A percentile compares a stretch with the other conserved stretches of the same genome.
phyloP scores from a whole-genome alignment of 2,888 invertebrate species.

The Adineta ricciae region DNA sequence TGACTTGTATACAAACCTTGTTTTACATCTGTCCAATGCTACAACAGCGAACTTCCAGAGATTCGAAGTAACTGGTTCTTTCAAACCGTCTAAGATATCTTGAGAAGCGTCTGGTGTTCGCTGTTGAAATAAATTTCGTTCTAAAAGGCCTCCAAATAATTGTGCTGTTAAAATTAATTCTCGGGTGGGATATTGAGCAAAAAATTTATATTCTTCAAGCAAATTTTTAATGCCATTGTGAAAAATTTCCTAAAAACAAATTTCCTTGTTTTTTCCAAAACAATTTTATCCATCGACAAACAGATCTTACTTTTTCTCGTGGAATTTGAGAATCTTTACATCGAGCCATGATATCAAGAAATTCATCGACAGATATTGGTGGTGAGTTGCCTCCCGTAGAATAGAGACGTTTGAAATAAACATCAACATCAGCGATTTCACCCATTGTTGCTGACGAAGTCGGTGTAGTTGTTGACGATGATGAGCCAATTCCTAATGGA shows the following conservation, averaged over 20 bases:
- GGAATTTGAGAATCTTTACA: slow-evolving; percentile 82
- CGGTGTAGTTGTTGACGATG: neutral
- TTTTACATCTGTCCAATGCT: slow-evolving; percentile 82
- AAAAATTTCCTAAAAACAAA: slow-evolving; percentile 60
- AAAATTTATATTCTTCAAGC: slow-evolving; percentile 95
- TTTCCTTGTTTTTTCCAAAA: too few species aligned
- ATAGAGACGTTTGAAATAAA: slow-evolving; percentile 94
- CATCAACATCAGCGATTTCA: slow-evolving; percentile 69
- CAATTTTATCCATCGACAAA: too few species aligned
- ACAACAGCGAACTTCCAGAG: slow-evolving; percentile 95
- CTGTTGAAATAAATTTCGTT: slow-evolving; percentile 47
- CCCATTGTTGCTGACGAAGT: neutral
- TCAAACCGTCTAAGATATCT: slow-evolving; percentile 81
- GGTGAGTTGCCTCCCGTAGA: slow-evolving; percentile 63
- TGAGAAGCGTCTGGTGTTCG: slow-evolving; percentile 50
- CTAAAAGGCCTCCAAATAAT: slow-evolving; percentile 92
- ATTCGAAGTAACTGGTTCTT: slow-evolving; percentile 81
- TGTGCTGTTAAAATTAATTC: slow-evolving; percentile 93
- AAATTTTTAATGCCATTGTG: slow-evolving; percentile 90
- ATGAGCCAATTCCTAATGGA: neutral
- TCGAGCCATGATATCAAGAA: slow-evolving; percentile 82
- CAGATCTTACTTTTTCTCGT: slow-evolving; percentile 66
- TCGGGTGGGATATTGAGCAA: slow-evolving; percentile 94
- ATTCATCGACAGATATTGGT: slow-evolving; percentile 78
- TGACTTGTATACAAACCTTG: slow-evolving; percentile 38